Evolutionary conservation across 1,140 invertebrate genomes (phyloP), one percentile per base, ranked within the genome.

Genomic region (Bicyclus anynana): DNA sequence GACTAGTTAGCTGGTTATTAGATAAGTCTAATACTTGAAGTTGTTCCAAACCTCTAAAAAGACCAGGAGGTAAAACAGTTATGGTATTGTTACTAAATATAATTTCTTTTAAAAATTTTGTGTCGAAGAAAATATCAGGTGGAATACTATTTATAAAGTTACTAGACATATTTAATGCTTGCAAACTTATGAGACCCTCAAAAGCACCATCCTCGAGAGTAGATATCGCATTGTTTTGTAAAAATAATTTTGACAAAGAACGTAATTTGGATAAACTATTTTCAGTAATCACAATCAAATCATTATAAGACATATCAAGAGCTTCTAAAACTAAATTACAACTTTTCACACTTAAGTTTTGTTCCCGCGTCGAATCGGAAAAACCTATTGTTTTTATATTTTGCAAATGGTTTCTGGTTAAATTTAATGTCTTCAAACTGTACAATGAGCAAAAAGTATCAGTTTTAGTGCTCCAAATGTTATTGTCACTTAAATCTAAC

Each of bases 21-120:
- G 94, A 94, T 23, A 97, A 83, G 81, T 97, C 95, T 27, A 97
- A 87, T 13, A 92, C 90, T 78, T 94, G 92, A 18, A 98, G 87
- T 67, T 95, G 92, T 58, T 94, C 92, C 55, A 97, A 89, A 12
- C 92, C 92, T 63, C 93, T 92, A 61, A 97, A 91, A 12, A 96
- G 72, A 1, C 94, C 94, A 1, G 94, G 94, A 3, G 94, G 94
- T 13, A 96, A 84, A 3, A 94, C 92, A 66, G 91, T 91, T 53
- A 97, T 84, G 1, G 94, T 93, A 78, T 97, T 96, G 72, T 96
- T 96, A 69, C 93, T 93, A 9, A 97, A 83, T 68, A 95, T 91
- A 37, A 97, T 89, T 71, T 94, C 92, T 33, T 91, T 89, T 5
- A 97, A 73, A 29, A 93, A 91, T 48, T 90, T 90, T 3, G 92